A percentile compares a stretch with the other conserved stretches of the same genome.
These are phyloP conservation scores for Anableps anableps DNA, from an alignment of 2,797 vertebrate genomes.

Conservation along the genomic window DNA sequence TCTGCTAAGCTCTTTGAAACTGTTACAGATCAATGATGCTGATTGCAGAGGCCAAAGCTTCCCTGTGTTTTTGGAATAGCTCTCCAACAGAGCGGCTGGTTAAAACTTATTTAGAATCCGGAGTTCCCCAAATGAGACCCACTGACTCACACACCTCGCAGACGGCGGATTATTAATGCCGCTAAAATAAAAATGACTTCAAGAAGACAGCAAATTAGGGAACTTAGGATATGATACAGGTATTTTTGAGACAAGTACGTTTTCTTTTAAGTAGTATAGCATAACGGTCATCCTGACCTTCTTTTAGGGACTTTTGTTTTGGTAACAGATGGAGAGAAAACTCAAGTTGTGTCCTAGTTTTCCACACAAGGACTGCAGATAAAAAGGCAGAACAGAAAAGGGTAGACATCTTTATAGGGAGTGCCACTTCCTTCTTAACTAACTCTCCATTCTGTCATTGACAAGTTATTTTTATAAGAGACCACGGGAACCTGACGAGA, in stretches of 20 bases:
- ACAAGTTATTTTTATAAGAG: slow-evolving; percentile 82
- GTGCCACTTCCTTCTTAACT: slow-evolving; percentile 74
- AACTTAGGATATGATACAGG: slow-evolving; percentile 19
- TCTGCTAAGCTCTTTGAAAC: slow-evolving; percentile 15
- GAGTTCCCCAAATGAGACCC: slow-evolving; percentile 67
- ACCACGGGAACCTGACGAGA: slow-evolving; percentile 73
- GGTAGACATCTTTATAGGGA: slow-evolving; percentile 59
- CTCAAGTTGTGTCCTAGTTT: slow-evolving; percentile 11
- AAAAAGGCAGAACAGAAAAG: slow-evolving; percentile 43
- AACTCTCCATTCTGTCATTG: slow-evolving; percentile 80
- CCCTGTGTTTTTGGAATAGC: slow-evolving; percentile 26
- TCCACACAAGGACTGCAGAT: slow-evolving; percentile 40
- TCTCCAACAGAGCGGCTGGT: slow-evolving; percentile 37
- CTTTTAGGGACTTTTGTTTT: slow-evolving; percentile 24
- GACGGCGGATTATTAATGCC: slow-evolving; percentile 36
- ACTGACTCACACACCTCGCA: slow-evolving; percentile 64
- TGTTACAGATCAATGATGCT: slow-evolving; percentile 30
- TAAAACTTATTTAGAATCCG: slow-evolving; percentile 56
- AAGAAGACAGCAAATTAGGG: slow-evolving; percentile 15
- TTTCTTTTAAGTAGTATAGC: neutral
- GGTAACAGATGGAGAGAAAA: slow-evolving; percentile 37
- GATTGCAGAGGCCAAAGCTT: neutral
- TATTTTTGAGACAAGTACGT: neutral
- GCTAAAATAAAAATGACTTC: slow-evolving; percentile 48
- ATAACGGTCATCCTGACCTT: slow-evolving; percentile 12